Percentiles rank a stretch among this genome's conserved stretches.
Conservation (phyloP, 2,113 vertebrate species). For the Acrocephalus arundinaceus region DNA sequence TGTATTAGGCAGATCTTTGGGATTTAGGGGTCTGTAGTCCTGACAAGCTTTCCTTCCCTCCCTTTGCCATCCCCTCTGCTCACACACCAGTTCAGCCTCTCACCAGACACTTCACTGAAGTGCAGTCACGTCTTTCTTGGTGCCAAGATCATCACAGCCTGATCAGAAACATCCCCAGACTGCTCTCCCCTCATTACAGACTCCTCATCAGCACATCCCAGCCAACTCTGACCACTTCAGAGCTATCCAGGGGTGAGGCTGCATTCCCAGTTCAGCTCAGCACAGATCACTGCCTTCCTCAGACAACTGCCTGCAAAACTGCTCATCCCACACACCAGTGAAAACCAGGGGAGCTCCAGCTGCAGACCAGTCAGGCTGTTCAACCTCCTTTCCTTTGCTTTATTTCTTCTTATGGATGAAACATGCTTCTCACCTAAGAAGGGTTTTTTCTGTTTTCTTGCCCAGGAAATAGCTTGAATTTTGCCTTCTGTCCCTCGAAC, state of each 20-base stretch:
- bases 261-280: neutral
- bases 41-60: neutral
- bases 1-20: neutral
- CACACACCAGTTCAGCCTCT: neutral
- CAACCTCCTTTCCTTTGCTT: neutral
- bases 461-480: conserved; percentile 95
- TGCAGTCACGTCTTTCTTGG: rapidly evolving
- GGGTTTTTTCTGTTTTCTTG: conserved; percentile 93
- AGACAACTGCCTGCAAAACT: neutral
- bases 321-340: neutral
- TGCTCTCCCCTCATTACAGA: neutral
- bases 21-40: neutral
- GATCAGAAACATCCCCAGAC: neutral
- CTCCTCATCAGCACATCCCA: neutral
- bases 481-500: conserved; percentile 96
- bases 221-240: neutral
- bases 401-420: neutral
- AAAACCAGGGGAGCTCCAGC: neutral
- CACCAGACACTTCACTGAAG: neutral
- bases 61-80: neutral
- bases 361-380: neutral
- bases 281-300: neutral
- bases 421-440: conserved; percentile 82
- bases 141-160: neutral
- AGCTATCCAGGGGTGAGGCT: neutral